These are phyloP conservation scores for Microplitis deprimator DNA, from an alignment of 2,888 invertebrate species.

Conservation along the genomic window DNA sequence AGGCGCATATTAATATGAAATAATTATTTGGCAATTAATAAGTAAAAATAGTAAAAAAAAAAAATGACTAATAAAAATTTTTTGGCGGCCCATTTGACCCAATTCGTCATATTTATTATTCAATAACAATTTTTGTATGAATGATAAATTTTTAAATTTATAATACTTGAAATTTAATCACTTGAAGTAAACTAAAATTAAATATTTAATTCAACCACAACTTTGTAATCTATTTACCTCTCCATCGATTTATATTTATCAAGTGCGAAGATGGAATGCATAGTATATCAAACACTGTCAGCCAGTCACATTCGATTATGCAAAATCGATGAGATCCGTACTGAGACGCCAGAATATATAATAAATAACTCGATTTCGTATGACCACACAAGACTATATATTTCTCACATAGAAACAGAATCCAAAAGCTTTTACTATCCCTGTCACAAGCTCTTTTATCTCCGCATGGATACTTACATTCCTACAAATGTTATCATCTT, in stretches of 20 bases:
- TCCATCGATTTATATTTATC: background rate
- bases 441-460: background rate
- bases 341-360: background rate
- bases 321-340: slow-evolving; percentile 10
- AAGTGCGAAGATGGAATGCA: background rate
- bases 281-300: background rate
- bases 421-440: slow-evolving; percentile 1
- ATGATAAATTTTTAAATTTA: no score
- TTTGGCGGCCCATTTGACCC: no score
- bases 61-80: no score
- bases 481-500: background rate
- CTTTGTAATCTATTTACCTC: background rate
- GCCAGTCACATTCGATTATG: slow-evolving; percentile 6
- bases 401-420: background rate
- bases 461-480: background rate
- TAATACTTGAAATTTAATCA: no score
- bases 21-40: no score
- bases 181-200: no score
- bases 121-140: no score
- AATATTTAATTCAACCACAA: background rate
- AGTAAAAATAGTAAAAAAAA: no score
- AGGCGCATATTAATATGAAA: no score
- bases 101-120: no score
- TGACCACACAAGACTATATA: background rate
- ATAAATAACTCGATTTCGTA: slow-evolving; percentile 5